These are phyloP conservation scores for Yasuhikotakia modesta DNA, from an alignment of 2,797 vertebrate species.

Conservation along the genomic window DNA sequence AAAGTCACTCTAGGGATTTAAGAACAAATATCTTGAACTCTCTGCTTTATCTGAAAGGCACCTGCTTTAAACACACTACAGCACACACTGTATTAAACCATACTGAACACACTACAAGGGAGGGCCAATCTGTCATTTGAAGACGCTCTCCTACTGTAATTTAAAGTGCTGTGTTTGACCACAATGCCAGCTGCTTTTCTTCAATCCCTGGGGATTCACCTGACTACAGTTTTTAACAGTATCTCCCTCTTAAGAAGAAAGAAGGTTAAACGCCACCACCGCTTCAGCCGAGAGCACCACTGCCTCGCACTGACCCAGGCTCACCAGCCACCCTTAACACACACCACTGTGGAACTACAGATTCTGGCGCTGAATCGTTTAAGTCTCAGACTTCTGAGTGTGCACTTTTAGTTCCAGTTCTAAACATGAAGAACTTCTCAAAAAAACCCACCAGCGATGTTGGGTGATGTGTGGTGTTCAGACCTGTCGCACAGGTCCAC, in stretches of 20 bases:
- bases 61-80: conserved; percentile 3
- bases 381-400: conserved; percentile 1
- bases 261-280: conserved; percentile 76
- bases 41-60: neutral
- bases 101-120: conserved; percentile 10
- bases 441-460: conserved; percentile 8
- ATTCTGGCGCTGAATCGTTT: conserved; percentile 6
- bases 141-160: conserved; percentile 36
- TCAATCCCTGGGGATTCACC: conserved; percentile 84
- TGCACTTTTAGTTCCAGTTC: conserved; percentile 23
- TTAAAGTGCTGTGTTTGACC: conserved; percentile 81
- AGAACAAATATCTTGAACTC: no score
- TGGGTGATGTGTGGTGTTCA: conserved; percentile 14
- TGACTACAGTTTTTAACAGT: conserved; percentile 84
- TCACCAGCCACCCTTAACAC: conserved; percentile 51
- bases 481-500: conserved; percentile 21
- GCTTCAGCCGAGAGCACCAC: conserved; percentile 54
- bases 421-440: conserved; percentile 17
- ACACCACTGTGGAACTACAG: conserved; percentile 50
- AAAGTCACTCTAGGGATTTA: no score
- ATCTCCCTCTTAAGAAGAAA: conserved; percentile 83
- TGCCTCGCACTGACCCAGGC: conserved; percentile 16
- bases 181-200: conserved; percentile 86
- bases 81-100: conserved; percentile 27
- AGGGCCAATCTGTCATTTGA: neutral